Evolutionary conservation across 1,140 invertebrate genomes (phyloP), one percentile per base, ranked within the genome.

Genomic region (Drosophila asahinai): DNA sequence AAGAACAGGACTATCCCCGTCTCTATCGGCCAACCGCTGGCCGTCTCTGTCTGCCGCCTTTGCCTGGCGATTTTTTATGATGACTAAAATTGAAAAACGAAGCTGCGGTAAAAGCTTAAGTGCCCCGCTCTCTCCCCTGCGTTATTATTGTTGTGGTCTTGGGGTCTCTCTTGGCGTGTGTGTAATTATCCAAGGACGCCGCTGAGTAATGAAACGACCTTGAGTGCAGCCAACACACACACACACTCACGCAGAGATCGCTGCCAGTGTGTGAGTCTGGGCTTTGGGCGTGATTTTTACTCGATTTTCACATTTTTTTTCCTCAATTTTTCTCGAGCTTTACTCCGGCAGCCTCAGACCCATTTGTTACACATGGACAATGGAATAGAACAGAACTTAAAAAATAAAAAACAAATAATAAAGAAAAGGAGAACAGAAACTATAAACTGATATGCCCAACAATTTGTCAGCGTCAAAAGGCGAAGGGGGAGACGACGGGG

Each of bases 191-290:
- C 86, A 90, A 89, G 86, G 86, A 90, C 86, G 86, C 86, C 79
- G 86, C 82, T 86, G 86, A 91, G 86, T 90, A 90, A 91, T 90
- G 86, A 91, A 90, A 90, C 86, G 86, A 90, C 86, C 86, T 90
- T 90, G 86, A 91, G 82, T 90, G 86, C 86, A 90, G 55, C 80
- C 74, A 54, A 61, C 49, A 66, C 45, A 59, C 59, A 73, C 62
- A 67, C 43, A 1, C 19, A 19, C n/a, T 67, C 51, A 38, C 36
- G 61, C 48, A 61, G 42, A 59, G 12, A 40, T 30, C 49, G 2
- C 9, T 11, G 45, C 40, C 47, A 48, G 61, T 62, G 49, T 51
- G 64, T 54, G 38, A 74, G 54, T 70, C 66, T 81, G 38, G 72
- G 40, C 77, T 65, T 81, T 86, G 86, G 86, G 86, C 81, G 86